A percentile compares a stretch with the other conserved stretches of the same genome.
Evolutionary conservation across 2,797 vertebrate species (phyloP).

Genomic region (Poecilia picta): DNA sequence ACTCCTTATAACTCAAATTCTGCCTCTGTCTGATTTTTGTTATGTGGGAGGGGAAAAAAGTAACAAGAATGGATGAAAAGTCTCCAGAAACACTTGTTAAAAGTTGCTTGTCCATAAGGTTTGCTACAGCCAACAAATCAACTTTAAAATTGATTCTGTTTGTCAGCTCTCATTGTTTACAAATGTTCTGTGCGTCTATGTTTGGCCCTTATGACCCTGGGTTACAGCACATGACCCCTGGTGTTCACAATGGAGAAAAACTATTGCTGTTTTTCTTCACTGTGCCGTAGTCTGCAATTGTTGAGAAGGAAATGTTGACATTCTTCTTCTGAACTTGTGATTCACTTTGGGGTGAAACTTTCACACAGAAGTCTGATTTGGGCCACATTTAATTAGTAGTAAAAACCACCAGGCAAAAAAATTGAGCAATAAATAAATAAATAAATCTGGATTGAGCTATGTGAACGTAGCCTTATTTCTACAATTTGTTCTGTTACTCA

Average conservation of each 20-base stretch:
- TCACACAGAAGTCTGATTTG: too few relatives aligned
- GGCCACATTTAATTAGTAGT: too few relatives aligned
- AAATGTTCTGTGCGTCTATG: neutral
- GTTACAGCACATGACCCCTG: neutral
- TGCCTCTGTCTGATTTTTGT: neutral
- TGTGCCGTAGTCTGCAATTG: neutral
- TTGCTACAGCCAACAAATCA: neutral
- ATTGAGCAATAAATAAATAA: too few relatives aligned
- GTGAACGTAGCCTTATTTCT: neutral
- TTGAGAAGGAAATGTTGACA: neutral
- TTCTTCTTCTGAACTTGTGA: too few relatives aligned
- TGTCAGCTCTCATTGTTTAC: neutral
- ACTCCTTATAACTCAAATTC: neutral
- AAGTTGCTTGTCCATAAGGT: neutral
- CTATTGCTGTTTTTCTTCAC: neutral
- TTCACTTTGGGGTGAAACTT: too few relatives aligned
- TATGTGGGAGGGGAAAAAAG: neutral
- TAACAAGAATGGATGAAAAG: neutral
- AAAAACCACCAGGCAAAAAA: too few relatives aligned
- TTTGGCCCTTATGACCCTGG: neutral
- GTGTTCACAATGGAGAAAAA: neutral
- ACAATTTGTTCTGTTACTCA: neutral
- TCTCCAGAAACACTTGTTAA: neutral
- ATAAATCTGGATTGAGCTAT: too few relatives aligned
- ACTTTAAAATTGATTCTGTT: neutral